Conservation (phyloP, 2,888 invertebrate genomes). For the Nemotelus pantherinus region DNA sequence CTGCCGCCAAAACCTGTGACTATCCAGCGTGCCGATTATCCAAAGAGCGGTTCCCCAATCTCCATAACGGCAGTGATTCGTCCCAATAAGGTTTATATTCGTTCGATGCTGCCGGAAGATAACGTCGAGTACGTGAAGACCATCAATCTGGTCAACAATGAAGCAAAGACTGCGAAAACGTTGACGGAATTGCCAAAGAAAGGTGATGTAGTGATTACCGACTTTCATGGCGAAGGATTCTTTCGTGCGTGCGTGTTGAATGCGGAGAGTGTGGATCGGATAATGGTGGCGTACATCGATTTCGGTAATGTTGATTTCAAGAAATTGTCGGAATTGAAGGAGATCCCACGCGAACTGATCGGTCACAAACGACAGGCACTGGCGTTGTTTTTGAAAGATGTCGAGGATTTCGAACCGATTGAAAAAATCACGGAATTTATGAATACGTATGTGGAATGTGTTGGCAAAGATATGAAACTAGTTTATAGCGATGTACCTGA, state of each 20-base stretch:
- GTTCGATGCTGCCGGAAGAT: conserved; percentile 55
- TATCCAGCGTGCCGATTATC: conserved; percentile 15
- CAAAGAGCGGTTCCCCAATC: conserved; percentile 36
- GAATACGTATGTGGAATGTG: conserved; percentile 53
- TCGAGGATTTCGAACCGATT: conserved; percentile 56
- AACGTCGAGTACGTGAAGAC: conserved; percentile 56
- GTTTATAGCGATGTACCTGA: conserved; percentile 53
- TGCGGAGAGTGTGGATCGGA: conserved; percentile 53
- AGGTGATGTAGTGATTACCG: conserved; percentile 58
- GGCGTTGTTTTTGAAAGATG: conserved; percentile 58
- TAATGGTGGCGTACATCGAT: conserved; percentile 59
- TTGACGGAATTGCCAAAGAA: conserved; percentile 55
- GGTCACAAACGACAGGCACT: conserved; percentile 56
- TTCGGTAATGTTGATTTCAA: conserved; percentile 59
- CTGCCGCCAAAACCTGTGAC: background rate
- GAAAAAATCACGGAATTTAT: conserved; percentile 56
- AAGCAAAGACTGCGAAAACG: conserved; percentile 52
- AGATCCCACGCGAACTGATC: conserved; percentile 55
- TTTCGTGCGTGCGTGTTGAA: conserved; percentile 59
- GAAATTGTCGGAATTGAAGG: conserved; percentile 55
- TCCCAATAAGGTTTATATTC: conserved; percentile 59
- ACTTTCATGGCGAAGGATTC: conserved; percentile 52
- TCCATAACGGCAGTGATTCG: conserved; percentile 59
- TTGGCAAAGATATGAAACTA: conserved; percentile 54
- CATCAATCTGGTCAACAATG: conserved; percentile 53